phyloP scores from a whole-genome alignment of 2,797 vertebrate genomes.

The Acanthornis magna region DNA sequence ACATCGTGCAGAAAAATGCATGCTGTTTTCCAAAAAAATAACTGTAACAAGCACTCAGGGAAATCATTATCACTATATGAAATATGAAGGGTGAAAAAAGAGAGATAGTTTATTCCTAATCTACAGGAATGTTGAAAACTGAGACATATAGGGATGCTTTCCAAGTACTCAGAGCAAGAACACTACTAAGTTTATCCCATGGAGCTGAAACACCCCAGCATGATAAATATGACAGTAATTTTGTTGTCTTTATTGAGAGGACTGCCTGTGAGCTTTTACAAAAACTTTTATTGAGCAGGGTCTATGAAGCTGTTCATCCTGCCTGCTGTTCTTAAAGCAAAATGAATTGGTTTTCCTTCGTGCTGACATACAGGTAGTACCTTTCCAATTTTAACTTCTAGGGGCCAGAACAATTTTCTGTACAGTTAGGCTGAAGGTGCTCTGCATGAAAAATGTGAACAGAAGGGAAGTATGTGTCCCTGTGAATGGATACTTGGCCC shows the following conservation, averaged over 20 bases:
- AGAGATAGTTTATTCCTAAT: not conserved
- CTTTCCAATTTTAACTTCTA: not conserved
- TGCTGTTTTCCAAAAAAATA: conserved; percentile 1
- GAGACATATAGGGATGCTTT: not conserved
- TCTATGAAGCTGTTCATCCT: not conserved
- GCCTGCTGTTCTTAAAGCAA: not conserved
- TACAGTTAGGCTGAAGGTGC: not conserved
- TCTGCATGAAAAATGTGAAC: not conserved
- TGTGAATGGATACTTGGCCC: not conserved
- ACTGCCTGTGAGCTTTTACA: not conserved
- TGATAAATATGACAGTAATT: not conserved
- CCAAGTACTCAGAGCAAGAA: not conserved
- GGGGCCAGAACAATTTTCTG: not conserved
- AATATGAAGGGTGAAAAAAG: not conserved
- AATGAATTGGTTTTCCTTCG: not conserved
- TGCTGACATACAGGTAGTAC: not conserved
- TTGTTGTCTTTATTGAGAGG: not conserved
- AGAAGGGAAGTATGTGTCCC: not conserved
- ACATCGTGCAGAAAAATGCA: not conserved
- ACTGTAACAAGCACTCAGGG: not conserved
- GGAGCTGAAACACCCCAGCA: not conserved
- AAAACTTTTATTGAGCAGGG: accelerated
- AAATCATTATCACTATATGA: not conserved
- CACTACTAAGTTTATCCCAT: not conserved
- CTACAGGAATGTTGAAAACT: not conserved